phyloP scores from a whole-genome alignment of 1,140 invertebrate species.

The Metopolophium dirhodum region DNA sequence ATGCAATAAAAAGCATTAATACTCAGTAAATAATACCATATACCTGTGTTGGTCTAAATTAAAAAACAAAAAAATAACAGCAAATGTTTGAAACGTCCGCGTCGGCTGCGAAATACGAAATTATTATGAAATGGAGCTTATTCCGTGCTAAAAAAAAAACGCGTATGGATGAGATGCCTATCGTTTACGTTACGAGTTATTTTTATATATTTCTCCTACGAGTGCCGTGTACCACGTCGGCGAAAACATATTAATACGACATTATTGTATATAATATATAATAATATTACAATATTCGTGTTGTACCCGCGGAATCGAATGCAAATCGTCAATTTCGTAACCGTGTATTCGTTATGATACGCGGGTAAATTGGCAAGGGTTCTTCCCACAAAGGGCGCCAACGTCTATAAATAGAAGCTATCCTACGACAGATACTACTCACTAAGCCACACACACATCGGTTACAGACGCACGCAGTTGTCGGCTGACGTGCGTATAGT shows the following conservation, averaged over 20 bases:
- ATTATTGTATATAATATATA: too few species aligned
- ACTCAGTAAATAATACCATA: not conserved
- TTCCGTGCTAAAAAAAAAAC: not conserved
- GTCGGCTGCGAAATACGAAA: not conserved
- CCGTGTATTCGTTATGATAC: not conserved
- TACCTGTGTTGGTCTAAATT: not conserved
- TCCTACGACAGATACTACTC: not conserved
- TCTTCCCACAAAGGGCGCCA: conserved; percentile 40
- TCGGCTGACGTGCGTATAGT: not conserved
- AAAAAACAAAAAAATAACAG: not conserved
- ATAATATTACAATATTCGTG: too few species aligned
- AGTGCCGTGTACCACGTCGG: not conserved
- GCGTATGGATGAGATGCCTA: not conserved
- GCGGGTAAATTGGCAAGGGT: conserved; percentile 45
- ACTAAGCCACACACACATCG: not conserved
- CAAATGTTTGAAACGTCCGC: not conserved
- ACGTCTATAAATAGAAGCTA: conserved; percentile 42
- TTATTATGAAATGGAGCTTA: not conserved
- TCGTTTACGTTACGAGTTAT: not conserved
- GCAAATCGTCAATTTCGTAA: conserved; percentile 25
- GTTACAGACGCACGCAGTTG: conserved; percentile 10
- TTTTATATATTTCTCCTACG: not conserved
- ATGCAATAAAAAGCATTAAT: conserved; percentile 36
- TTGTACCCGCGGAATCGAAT: not conserved
- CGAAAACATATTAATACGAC: not conserved